Evolutionary conservation across 37 sponge, comb jelly and placozoan species (phyloP), one percentile per base, ranked within the genome.

Genomic region (Lycopodina hypogea): DNA sequence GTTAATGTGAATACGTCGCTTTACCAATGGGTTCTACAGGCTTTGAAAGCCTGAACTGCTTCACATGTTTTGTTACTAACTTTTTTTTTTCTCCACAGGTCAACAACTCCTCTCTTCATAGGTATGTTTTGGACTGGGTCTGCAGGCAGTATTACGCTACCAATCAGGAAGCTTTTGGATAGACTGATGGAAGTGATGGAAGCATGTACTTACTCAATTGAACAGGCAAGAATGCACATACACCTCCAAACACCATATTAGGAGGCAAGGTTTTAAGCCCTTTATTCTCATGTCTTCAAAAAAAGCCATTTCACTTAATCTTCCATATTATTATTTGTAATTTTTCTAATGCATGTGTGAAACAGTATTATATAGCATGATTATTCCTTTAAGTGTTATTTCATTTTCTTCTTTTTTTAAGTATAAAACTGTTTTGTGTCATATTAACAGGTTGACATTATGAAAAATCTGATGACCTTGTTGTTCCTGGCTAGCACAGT

Each of bases 131-230:
- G 82, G 82, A 15, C 63, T 22, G 29, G 52, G 59, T 21, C 30
- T 21, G 24, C 9, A 11, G 53, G 38, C 4, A 38, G 24, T 76
- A 52, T 36, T 39, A 60, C 73, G 1, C 30, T 64, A 21, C 65
- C 82, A 2, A 48, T 81, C 53, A 60, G 82, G 38, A 39, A 32
- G n/a, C 82, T 81, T 3, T 26, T 81, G 32, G 74, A 72, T 14
- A 0, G 0, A 26, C 30, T 72, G 0, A 8, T 42, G 2, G 21
- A 50, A 17, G 24, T 63, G 40, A 50, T 79, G 37, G 39, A 56
- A 28, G 24, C 19, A 12, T 78, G 22, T 2, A 78, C 51, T 34
- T 40, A 7, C 67, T 61, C 78, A 1, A 12, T 38, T 18, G 2
- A 50, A 28, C 21, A 78, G 67, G 78, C 63, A 30, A 48, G 45